Evolutionary conservation across 2,797 vertebrate species (phyloP).

Genomic region (Esox masquinongy): DNA sequence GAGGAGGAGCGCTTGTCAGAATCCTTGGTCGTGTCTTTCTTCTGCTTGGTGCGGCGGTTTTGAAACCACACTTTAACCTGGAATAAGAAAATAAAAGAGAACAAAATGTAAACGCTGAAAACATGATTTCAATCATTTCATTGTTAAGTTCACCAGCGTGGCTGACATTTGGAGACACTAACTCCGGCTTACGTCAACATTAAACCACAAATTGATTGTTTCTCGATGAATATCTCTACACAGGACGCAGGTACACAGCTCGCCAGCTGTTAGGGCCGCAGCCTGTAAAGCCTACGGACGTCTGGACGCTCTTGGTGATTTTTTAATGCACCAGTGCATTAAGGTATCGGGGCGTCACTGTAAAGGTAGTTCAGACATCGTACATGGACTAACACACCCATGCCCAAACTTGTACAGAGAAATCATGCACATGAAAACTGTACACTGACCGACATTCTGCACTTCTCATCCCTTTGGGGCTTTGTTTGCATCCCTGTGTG

Average conservation of each 20-base stretch:
- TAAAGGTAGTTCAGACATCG: too few relatives aligned
- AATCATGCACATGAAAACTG: conserved; percentile 62
- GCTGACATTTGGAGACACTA: background rate
- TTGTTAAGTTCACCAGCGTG: background rate
- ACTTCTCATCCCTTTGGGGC: conserved; percentile 11
- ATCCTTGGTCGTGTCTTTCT: conserved; percentile 96
- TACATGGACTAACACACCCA: background rate
- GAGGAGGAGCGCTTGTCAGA: conserved; percentile 83
- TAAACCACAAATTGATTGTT: background rate
- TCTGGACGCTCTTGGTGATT: conserved; percentile 65
- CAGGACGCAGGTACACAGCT: background rate
- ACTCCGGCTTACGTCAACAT: background rate
- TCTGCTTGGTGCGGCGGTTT: conserved; percentile 96
- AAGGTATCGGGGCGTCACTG: conserved; percentile 51
- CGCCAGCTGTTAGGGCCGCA: background rate
- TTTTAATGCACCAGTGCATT: conserved; percentile 58
- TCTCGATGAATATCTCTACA: background rate
- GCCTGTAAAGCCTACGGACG: conserved; percentile 53
- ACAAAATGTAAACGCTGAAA: background rate
- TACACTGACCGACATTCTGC: conserved; percentile 27
- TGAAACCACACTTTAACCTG: conserved; percentile 99
- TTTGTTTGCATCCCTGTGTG: too few relatives aligned
- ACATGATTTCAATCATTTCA: background rate
- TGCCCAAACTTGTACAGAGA: too few relatives aligned
- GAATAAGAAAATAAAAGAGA: background rate